Evolutionary conservation across 2,113 vertebrate genomes (phyloP).

Genomic region (Arenaria interpres): DNA sequence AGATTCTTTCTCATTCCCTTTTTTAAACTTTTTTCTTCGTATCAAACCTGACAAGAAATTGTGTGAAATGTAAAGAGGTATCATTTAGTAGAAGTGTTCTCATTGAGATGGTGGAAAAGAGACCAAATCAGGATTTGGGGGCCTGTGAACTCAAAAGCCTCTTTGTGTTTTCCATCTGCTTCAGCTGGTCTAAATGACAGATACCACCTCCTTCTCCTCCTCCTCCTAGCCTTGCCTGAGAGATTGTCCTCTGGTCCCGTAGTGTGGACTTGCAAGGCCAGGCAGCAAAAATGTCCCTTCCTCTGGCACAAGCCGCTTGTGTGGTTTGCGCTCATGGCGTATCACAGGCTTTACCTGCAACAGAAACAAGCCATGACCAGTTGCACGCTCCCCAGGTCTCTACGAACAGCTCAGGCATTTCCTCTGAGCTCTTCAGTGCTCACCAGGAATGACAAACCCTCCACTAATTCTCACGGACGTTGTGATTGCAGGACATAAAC

Average conservation of each 20-base stretch:
- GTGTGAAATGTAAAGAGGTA: rapidly evolving
- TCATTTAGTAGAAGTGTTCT: not conserved
- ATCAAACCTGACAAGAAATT: not conserved
- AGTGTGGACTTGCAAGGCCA: rapidly evolving
- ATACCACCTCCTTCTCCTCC: not conserved
- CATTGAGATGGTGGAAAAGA: not conserved
- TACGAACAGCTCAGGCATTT: not conserved
- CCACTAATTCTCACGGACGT: not conserved
- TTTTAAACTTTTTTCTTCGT: not conserved
- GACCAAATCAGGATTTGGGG: not conserved
- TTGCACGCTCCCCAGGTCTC: not conserved
- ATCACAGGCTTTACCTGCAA: rapidly evolving
- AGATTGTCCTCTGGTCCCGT: not conserved
- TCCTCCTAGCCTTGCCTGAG: not conserved
- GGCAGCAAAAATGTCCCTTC: not conserved
- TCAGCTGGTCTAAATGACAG: not conserved
- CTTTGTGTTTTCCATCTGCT: not conserved
- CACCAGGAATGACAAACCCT: not conserved
- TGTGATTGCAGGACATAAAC: conserved; percentile 86
- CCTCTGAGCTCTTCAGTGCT: not conserved
- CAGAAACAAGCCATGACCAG: not conserved
- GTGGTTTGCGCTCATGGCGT: rapidly evolving
- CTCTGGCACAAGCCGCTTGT: not conserved
- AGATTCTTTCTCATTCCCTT: not conserved
- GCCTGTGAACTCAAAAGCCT: not conserved